Conservation (phyloP, 2,888 invertebrate species). For the Ennomos erosarius region DNA sequence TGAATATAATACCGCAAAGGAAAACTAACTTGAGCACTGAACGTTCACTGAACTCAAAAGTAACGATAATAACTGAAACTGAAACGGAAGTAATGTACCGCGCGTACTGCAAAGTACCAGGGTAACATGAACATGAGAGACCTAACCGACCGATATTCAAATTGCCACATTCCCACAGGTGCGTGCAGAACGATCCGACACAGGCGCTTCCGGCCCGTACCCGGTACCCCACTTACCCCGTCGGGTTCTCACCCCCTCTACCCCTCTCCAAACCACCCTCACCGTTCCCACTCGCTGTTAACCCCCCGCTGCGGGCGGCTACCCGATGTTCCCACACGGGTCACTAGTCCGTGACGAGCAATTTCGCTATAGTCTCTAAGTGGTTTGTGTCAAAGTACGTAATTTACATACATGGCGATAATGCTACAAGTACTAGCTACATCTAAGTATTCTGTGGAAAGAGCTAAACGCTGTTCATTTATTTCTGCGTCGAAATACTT, state of each 20-base stretch:
- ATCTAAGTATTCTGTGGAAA: slow-evolving; percentile 1
- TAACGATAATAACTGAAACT: neutral
- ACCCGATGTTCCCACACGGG: slow-evolving; percentile 73
- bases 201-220: slow-evolving; percentile 72
- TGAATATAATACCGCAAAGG: slow-evolving; percentile 30
- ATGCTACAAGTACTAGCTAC: slow-evolving; percentile 8
- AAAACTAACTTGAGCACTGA: neutral
- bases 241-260: slow-evolving; percentile 44
- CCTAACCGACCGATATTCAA: slow-evolving; percentile 61
- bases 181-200: slow-evolving; percentile 71
- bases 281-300: slow-evolving; percentile 41
- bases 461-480: slow-evolving; percentile 22
- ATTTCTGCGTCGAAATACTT: slow-evolving; percentile 7
- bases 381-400: slow-evolving; percentile 50
- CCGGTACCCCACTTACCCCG: slow-evolving; percentile 70
- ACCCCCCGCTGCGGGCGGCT: slow-evolving; percentile 45
- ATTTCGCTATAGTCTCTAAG: slow-evolving; percentile 71
- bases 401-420: slow-evolving; percentile 41
- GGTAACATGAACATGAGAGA: slow-evolving; percentile 42
- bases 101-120: slow-evolving; percentile 35
- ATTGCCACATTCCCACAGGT: slow-evolving; percentile 80
- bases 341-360: slow-evolving; percentile 68
- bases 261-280: slow-evolving; percentile 43
- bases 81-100: slow-evolving; percentile 3
- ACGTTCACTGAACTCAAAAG: neutral